phyloP scores from a whole-genome alignment of 37 sponge, comb jelly and placozoan genomes.

The Beroe ovata region DNA sequence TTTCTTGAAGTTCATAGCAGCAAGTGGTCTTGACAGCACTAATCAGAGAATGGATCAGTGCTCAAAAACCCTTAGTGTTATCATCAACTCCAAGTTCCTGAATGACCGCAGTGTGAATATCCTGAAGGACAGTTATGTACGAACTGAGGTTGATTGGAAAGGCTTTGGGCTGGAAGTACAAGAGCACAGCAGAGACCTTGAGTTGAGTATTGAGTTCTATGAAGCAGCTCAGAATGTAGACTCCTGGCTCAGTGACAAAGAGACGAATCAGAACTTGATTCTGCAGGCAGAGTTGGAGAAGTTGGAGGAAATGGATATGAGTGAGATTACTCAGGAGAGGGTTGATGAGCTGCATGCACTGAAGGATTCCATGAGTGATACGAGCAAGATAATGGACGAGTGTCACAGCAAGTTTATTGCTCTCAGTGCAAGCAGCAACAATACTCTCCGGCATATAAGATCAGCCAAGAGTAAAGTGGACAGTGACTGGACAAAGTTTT shows the following conservation, averaged over 20 bases:
- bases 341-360: not conserved
- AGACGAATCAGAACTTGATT: not conserved
- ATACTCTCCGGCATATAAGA: conserved; percentile 4
- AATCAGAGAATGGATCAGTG: conserved; percentile 8
- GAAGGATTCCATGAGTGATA: not conserved
- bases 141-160: conserved; percentile 40
- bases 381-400: conserved; percentile 4
- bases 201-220: conserved; percentile 20
- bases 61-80: conserved; percentile 14
- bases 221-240: not conserved
- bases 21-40: not conserved
- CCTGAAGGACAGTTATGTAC: not conserved
- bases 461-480: conserved; percentile 1
- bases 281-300: not conserved
- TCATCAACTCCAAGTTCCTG: conserved; percentile 21
- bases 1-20: conserved; percentile 2
- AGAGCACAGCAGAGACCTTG: conserved; percentile 17
- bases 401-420: conserved; percentile 37
- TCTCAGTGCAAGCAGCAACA: conserved; percentile 1
- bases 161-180: conserved; percentile 40
- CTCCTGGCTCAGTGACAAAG: not conserved
- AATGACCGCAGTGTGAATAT: conserved; percentile 30
- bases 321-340: not conserved
- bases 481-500: conserved; percentile 23
- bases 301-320: not conserved